Conservation (phyloP, 2,797 vertebrate species). For the Sphenopsis melanotis region DNA sequence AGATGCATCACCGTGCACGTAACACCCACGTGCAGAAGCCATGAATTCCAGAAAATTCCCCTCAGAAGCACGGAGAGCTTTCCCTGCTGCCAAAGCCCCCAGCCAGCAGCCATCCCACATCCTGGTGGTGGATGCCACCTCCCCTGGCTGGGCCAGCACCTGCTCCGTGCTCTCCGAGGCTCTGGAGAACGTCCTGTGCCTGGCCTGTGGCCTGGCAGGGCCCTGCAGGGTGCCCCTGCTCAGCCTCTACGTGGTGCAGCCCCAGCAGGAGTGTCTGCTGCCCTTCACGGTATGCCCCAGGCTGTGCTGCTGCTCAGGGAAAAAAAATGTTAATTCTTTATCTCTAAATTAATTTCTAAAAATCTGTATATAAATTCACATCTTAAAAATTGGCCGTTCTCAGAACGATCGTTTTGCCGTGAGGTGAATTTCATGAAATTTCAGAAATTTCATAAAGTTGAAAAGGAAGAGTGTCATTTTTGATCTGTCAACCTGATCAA, state of each 20-base stretch:
- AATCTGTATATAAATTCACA: fast-evolving
- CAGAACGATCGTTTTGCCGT: not conserved
- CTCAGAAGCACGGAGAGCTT: not conserved
- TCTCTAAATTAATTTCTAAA: not conserved
- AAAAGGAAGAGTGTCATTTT: not conserved
- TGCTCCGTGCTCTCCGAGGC: conserved; percentile 83
- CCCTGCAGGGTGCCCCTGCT: conserved; percentile 85
- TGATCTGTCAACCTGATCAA: not conserved
- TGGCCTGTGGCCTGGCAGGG: conserved; percentile 82
- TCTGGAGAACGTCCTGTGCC: conserved; percentile 85
- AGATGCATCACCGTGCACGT: not conserved
- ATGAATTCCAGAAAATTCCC: conserved; percentile 52
- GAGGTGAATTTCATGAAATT: not conserved
- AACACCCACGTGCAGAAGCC: not conserved
- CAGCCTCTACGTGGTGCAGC: conserved; percentile 85
- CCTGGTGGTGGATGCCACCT: conserved; percentile 83
- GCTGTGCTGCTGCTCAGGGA: not conserved
- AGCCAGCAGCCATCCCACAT: conserved; percentile 77
- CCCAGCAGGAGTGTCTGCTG: conserved; percentile 88
- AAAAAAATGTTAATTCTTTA: fast-evolving
- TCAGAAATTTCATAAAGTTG: not conserved
- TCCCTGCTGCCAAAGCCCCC: not conserved
- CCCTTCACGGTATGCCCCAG: conserved; percentile 85
- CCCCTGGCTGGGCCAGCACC: conserved; percentile 82
- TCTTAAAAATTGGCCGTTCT: not conserved